Conservation (phyloP, 2,888 invertebrate genomes). For the Apeira syringaria region DNA sequence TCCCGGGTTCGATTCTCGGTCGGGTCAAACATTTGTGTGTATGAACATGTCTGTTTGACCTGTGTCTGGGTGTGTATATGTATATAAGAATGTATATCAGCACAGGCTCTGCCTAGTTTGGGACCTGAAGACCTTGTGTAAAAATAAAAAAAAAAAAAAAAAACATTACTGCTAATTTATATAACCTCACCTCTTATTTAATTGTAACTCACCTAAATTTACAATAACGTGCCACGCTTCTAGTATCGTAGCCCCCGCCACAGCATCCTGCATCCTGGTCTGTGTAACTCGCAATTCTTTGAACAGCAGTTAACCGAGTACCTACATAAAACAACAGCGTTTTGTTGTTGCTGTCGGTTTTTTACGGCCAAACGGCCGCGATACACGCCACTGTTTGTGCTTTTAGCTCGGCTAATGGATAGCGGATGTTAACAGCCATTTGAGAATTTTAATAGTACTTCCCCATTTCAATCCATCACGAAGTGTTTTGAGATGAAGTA, state of each 20-base stretch:
- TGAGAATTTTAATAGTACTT: slow-evolving; percentile 20
- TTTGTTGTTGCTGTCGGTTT: slow-evolving; percentile 32
- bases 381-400: slow-evolving; percentile 44
- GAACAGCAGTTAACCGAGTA: slow-evolving; percentile 29
- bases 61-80: no score
- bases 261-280: slow-evolving; percentile 14
- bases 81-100: no score
- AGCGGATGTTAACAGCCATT: slow-evolving; percentile 44
- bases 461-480: slow-evolving; percentile 12
- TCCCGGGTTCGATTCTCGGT: no score
- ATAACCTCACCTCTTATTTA: no score
- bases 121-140: no score
- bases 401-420: slow-evolving; percentile 51
- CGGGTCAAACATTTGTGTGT: no score
- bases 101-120: no score
- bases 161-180: no score
- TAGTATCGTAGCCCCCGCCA: background rate
- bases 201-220: no score
- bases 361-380: slow-evolving; percentile 37
- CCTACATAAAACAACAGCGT: slow-evolving; percentile 32
- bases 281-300: slow-evolving; percentile 24
- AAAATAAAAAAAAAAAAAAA: no score
- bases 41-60: no score
- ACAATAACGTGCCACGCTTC: background rate
- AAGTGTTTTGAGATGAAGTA: background rate